These are phyloP conservation scores for Trachelus stipa DNA, from an alignment of 2,888 invertebrate genomes.

Conservation along the genomic window DNA sequence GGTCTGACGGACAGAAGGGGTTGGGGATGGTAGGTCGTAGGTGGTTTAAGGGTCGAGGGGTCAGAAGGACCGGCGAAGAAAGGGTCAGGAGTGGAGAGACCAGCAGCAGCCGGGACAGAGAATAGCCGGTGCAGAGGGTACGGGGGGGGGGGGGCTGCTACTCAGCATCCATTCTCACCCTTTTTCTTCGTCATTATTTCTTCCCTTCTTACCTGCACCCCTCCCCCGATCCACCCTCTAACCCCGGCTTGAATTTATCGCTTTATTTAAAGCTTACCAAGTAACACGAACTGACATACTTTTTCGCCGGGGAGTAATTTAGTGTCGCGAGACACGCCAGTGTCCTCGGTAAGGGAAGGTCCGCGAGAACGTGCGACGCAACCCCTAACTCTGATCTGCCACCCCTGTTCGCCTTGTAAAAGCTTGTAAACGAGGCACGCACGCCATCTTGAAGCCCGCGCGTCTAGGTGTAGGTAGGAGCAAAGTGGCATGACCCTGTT, in stretches of 20 bases:
- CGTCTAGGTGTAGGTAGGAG: not conserved
- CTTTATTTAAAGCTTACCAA: conserved; percentile 48
- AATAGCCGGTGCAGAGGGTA: conserved; percentile 24
- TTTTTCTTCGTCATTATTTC: conserved; percentile 13
- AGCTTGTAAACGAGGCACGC: not conserved
- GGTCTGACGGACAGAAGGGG: conserved; percentile 11
- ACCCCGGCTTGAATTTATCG: conserved; percentile 43
- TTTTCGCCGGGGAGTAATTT: conserved; percentile 41
- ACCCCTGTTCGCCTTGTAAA: not conserved
- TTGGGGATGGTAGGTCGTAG: conserved; percentile 13
- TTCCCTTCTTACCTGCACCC: not conserved
- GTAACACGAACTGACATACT: conserved; percentile 30
- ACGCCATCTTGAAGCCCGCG: not conserved
- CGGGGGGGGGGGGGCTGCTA: not conserved
- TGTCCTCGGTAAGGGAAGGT: not conserved
- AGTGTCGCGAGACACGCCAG: conserved; percentile 38
- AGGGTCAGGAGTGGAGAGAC: conserved; percentile 16
- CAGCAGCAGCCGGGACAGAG: conserved; percentile 21
- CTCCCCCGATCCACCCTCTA: not conserved
- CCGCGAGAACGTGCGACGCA: no score
- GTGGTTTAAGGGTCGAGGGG: conserved; percentile 4
- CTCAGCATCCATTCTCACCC: not conserved
- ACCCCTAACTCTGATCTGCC: not conserved
- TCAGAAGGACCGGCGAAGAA: conserved; percentile 9
- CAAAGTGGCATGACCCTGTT: not conserved